Evolutionary conservation across 2,888 invertebrate genomes (phyloP).

Genomic region (Cataglyphis altisquamis): DNA sequence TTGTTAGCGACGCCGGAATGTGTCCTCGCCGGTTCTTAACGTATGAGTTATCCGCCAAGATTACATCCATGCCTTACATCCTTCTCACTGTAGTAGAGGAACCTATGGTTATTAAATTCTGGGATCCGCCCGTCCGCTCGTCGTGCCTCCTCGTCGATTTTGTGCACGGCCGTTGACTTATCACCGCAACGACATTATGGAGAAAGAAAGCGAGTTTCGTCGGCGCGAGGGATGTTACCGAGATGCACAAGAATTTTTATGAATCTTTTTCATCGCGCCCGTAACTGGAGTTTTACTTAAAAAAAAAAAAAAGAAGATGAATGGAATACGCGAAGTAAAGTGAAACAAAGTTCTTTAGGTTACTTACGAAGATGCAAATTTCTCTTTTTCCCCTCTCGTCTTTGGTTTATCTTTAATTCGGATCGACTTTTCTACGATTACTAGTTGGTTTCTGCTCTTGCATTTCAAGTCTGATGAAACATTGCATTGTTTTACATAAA

Average conservation of each 20-base stretch:
- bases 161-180: slow-evolving; percentile 67
- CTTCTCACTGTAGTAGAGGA: slow-evolving; percentile 63
- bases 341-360: slow-evolving; percentile 25
- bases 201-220: slow-evolving; percentile 54
- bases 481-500: not conserved
- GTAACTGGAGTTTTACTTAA: slow-evolving; percentile 12
- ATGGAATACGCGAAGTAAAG: slow-evolving; percentile 31
- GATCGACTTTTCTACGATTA: slow-evolving; percentile 5
- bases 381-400: slow-evolving; percentile 15
- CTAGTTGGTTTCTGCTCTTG: not conserved
- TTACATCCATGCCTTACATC: slow-evolving; percentile 83
- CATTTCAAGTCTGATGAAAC: slow-evolving; percentile 6
- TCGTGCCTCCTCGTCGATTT: slow-evolving; percentile 57
- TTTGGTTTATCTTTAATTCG: slow-evolving; percentile 47
- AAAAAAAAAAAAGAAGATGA: not conserved
- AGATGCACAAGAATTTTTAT: slow-evolving; percentile 58
- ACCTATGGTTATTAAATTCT: slow-evolving; percentile 83
- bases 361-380: slow-evolving; percentile 49
- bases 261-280: slow-evolving; percentile 47
- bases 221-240: slow-evolving; percentile 28
- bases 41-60: slow-evolving; percentile 84
- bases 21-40: slow-evolving; percentile 81
- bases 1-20: slow-evolving; percentile 84
- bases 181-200: slow-evolving; percentile 53
- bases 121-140: slow-evolving; percentile 34